A percentile compares a stretch with the other conserved stretches of the same genome.
These are phyloP conservation scores for Callipepla squamata DNA, from an alignment of 2,113 vertebrate genomes.

Conservation along the genomic window DNA sequence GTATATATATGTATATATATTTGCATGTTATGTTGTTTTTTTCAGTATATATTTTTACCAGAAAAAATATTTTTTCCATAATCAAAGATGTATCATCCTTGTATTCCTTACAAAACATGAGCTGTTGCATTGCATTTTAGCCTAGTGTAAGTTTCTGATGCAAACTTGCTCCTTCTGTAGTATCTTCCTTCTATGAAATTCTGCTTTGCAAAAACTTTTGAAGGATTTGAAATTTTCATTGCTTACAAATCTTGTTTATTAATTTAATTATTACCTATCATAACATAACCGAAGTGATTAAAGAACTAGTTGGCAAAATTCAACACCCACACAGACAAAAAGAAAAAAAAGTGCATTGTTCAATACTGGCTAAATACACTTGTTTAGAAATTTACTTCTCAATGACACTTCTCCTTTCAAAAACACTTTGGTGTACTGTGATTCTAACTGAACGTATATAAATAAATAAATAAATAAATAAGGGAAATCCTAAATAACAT, in stretches of 20 bases:
- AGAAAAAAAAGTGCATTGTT: not conserved
- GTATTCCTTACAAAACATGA: not conserved
- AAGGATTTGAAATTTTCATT: not conserved
- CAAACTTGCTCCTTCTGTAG: not conserved
- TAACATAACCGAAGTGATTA: conserved; percentile 1
- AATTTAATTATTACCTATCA: not conserved
- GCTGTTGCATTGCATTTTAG: not conserved
- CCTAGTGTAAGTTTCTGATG: not conserved
- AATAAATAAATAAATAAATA: not conserved
- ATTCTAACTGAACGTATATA: not conserved
- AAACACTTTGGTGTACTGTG: not conserved
- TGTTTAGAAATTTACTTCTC: conserved; percentile 1
- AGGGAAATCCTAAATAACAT: not conserved
- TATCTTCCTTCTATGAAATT: not conserved
- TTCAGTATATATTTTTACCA: not conserved
- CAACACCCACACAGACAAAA: not conserved
- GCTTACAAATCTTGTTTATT: conserved; percentile 4
- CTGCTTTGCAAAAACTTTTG: conserved; percentile 35
- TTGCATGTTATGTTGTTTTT: conserved; percentile 10
- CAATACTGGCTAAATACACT: not conserved
- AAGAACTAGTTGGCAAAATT: not conserved
- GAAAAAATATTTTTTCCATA: not conserved
- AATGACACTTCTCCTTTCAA: not conserved
- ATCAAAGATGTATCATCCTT: not conserved
- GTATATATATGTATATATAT: too few relatives aligned